Evolutionary conservation across 2,888 invertebrate species (phyloP).

Genomic region (Acheta domesticus): DNA sequence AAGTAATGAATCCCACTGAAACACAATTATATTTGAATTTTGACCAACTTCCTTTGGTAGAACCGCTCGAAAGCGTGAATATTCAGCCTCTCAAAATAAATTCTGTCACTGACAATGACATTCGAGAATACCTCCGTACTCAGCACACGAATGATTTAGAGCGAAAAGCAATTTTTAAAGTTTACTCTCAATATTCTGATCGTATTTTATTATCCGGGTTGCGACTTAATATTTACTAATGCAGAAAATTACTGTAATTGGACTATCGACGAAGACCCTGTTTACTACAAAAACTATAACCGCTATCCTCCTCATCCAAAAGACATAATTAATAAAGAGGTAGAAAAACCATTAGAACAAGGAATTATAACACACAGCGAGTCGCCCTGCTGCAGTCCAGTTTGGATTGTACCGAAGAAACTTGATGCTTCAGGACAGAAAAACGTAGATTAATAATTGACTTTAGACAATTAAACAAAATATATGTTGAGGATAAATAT

Average conservation of each 20-base stretch:
- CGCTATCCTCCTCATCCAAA: neutral
- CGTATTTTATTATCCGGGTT: neutral
- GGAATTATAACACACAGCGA: conserved; percentile 38
- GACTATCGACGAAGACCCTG: too few species aligned
- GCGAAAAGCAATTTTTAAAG: neutral
- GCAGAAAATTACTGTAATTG: neutral
- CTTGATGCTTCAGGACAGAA: conserved; percentile 41
- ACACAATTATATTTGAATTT: neutral
- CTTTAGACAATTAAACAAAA: conserved; percentile 44
- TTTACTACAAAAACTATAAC: too few species aligned
- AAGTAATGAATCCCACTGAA: neutral
- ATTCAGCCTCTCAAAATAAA: too few species aligned
- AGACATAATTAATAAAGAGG: neutral
- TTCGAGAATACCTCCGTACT: neutral
- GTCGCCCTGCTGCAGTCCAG: conserved; percentile 40
- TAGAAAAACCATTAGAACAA: conserved; percentile 31
- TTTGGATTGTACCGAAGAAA: conserved; percentile 46
- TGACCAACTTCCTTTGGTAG: too few species aligned
- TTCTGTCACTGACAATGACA: neutral
- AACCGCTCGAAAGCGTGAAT: too few species aligned
- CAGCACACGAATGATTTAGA: neutral
- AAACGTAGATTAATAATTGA: conserved; percentile 44
- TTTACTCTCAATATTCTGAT: neutral
- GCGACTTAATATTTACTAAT: neutral
- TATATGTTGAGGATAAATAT: conserved; percentile 43